A percentile compares a stretch with the other conserved stretches of the same genome.
Conservation (phyloP, 2,797 vertebrate species). For the Danionella dracula region DNA sequence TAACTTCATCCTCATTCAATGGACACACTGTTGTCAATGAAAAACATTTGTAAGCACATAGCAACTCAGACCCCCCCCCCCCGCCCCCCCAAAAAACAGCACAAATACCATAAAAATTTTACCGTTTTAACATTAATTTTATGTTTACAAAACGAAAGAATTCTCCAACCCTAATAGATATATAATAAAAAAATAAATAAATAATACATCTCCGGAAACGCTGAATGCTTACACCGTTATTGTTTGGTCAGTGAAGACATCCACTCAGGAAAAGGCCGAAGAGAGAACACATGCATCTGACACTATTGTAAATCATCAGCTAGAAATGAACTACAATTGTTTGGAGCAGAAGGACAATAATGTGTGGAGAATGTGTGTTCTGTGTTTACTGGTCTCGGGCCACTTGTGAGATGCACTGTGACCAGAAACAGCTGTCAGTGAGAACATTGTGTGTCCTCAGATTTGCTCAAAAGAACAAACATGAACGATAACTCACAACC, state of each 20-base stretch:
- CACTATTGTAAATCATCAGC: not conserved
- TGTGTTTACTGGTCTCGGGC: conserved; percentile 22
- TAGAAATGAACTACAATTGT: not conserved
- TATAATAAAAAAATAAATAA: not conserved
- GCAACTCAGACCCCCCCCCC: too few relatives aligned
- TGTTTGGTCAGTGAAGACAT: not conserved
- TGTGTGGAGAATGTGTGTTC: not conserved
- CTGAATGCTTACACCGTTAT: not conserved
- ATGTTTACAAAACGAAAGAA: too few relatives aligned
- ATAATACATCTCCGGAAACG: not conserved
- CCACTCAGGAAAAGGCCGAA: not conserved
- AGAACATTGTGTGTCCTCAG: not conserved
- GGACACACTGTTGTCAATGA: too few relatives aligned
- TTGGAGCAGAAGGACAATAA: conserved; percentile 6
- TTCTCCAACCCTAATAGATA: not conserved
- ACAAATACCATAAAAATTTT: too few relatives aligned
- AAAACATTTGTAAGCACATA: too few relatives aligned
- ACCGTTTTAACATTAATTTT: too few relatives aligned
- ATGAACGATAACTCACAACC: not conserved
- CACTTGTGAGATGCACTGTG: conserved; percentile 12
- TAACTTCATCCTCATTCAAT: too few relatives aligned
- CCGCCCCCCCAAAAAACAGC: too few relatives aligned
- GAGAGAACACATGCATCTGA: not conserved
- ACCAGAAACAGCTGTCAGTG: conserved; percentile 23
- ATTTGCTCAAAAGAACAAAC: not conserved